Base-by-base conservation (phyloP, 2,888 invertebrate species). In the Lamellibrachia columna region DNA sequence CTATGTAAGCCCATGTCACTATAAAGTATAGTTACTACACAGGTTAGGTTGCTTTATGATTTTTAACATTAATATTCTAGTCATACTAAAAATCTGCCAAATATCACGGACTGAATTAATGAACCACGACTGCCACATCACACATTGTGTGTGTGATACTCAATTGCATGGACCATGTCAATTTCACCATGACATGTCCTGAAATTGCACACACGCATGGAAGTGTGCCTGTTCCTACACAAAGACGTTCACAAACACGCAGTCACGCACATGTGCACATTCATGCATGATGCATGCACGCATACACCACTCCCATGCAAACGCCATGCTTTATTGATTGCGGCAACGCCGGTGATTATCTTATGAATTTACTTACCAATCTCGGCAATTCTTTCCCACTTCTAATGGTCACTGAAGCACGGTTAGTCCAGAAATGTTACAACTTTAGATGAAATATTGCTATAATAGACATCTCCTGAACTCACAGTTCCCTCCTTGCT, bases 331-430 rank as follows among this genome's bases (percentile, higher is more conserved):
- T 22, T 75, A 15, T 75, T 22, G 22, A 75, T 15, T 22, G 22
- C 15, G 15, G 22, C 75, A 75, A 15, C 75, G 11, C 15, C 22
- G 22, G 75, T 15, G 22, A 75, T 75, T 15, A 75, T 75, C 22
- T 75, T 75, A 75, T 75, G 22, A 75, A 75, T 11, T 75, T 75
- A 75, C 75, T 75, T 75, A 75, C 75, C 75, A 75, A 75, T 75
- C 6, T 15, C 15, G 22, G 11, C 75, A 58, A 58, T 15, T 58
- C 58, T 11, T 75, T 75, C 15, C 15, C 40, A 40, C 40, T 75
- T 22, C 22, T 75, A 15, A 75, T 15, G 22, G 75, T 75, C 75
- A 75, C 22, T 75, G 22, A 75, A 15, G 15, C 75, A 15, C 22
- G 1, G 6, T 4, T 11, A 3, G 22, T 22, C 75, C 22, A 15